These are phyloP conservation scores for Gryllus longicercus DNA, from an alignment of 2,888 invertebrate genomes.

Conservation along the genomic window DNA sequence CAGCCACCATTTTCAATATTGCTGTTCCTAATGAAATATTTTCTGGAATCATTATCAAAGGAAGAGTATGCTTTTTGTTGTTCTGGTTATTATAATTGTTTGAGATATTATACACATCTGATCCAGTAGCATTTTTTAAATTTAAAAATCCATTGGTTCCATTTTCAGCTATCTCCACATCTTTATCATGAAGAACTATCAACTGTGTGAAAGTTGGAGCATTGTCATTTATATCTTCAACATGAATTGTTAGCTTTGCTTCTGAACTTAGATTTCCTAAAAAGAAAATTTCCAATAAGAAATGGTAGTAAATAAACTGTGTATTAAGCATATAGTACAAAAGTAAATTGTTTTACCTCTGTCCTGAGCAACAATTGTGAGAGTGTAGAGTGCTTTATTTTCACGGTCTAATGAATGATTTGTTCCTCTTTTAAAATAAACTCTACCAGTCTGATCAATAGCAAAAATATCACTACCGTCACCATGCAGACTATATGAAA, in stretches of 20 bases:
- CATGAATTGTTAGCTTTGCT: conserved; percentile 64
- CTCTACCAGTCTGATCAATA: conserved; percentile 62
- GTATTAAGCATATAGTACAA: no score
- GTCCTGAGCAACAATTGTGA: conserved; percentile 72
- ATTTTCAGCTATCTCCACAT: conserved; percentile 54
- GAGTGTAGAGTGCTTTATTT: conserved; percentile 61
- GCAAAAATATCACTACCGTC: conserved; percentile 71
- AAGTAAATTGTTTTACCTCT: conserved; percentile 45
- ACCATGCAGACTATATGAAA: conserved; percentile 66
- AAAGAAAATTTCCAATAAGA: conserved; percentile 37
- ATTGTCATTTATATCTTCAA: conserved; percentile 82
- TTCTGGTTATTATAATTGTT: conserved; percentile 26
- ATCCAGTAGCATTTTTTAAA: not conserved
- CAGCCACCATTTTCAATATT: conserved; percentile 65
- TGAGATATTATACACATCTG: not conserved
- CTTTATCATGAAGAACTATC: conserved; percentile 64
- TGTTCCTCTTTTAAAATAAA: conserved; percentile 55
- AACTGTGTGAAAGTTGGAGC: conserved; percentile 68
- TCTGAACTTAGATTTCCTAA: conserved; percentile 69
- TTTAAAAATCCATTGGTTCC: conserved; percentile 10
- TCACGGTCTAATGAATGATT: conserved; percentile 66
- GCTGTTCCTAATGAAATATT: conserved; percentile 66
- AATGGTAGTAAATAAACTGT: not conserved
- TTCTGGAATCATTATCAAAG: conserved; percentile 68
- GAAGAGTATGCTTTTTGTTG: conserved; percentile 46